Evolutionary conservation across 1,140 invertebrate genomes (phyloP), one percentile per base, ranked within the genome.

Genomic region (Drosophila yakuba): DNA sequence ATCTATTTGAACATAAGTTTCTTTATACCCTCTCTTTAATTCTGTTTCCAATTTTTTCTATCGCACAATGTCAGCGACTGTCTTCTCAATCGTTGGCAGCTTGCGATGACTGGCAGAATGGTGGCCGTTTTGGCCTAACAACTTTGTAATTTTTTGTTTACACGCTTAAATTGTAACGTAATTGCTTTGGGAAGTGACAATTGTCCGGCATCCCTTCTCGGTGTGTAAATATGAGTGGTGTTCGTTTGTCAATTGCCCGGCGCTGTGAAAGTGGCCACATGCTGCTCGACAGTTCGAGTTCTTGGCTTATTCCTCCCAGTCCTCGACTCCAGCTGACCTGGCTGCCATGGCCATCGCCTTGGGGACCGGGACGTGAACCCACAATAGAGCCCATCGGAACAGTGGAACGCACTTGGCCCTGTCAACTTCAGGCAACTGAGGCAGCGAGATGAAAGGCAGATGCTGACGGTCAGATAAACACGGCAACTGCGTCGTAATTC

Each of bases 71-170:
- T 59, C 12, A 15, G 36, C 48, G 36, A 3, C 36, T 38, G 7
- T 64, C 4, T 39, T 39, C 39, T 32, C 8, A 10, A 39, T 44
- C 45, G 44, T 78, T 74, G 68, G 36, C 74, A 73, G 78, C 81
- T 43, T 48, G 47, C 52, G 36, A 77, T 88, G 83, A 86, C 83
- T 86, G 79, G 83, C 83, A 83, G n/a, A 71, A 51, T 69, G 56
- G 60, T 74, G 89, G 84, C 84, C 68, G 80, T 89, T 88, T 89
- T 84, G 73, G 66, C 61, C 84, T 78, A 86, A 86, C 83, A 89
- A 88, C 80, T 88, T 88, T 89, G 80, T 88, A 89, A 89, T 89
- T 89, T 89, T 89, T 89, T 89, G 84, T 89, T 89, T 89, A 84
- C 84, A 84, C 80, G 84, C 84, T 84, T 89, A 89, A 89, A 89